Evolutionary conservation across 2,888 invertebrate species (phyloP), one percentile per base, ranked within the genome.

Genomic region (Mythimna ferrago): DNA sequence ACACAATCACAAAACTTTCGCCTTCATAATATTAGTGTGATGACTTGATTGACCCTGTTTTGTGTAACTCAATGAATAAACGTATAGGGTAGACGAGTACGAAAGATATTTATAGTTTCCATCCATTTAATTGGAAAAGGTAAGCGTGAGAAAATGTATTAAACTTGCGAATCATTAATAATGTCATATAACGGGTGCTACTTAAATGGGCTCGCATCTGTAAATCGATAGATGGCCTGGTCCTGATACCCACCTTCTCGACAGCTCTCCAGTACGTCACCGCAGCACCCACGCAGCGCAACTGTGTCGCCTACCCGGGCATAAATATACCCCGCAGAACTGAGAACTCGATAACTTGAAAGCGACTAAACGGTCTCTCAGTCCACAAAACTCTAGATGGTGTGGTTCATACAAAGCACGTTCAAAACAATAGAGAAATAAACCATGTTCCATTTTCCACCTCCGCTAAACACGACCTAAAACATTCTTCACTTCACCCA

Each of bases 391-490:
- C 79, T 86, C 80, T 83, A 86, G 85, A 83, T 82, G 81, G 83
- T 83, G 86, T 86, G 82, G 75, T 85, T 86, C 86, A 88, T 89
- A 92, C 91, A 91, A 92, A 92, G 87, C 92, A 89, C 88, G 87
- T 89, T 89, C 86, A 78, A 88, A 91, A 95, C 95, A 95, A 94
- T 94, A 93, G 94, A 90, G 90, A 92, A 92, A 94, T 95, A 95
- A 94, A 95, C 90, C 85, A 92, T 89, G 90, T 92, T 89, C 89
- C 77, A 90, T 91, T 92, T 92, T 86, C 89, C 91, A 92, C 92
- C 90, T 92, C 89, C 88, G 91, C 91, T 86, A 78, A 88, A 90
- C 83, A 85, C 80, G 78, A 87, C 83, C 81, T 86, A 80, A 88
- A 91, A 89, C 89, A 89, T 90, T 88, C 82, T 84, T 87, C 82